These are phyloP conservation scores for Eurytoma adleriae DNA, from an alignment of 2,888 invertebrate genomes.

Conservation along the genomic window DNA sequence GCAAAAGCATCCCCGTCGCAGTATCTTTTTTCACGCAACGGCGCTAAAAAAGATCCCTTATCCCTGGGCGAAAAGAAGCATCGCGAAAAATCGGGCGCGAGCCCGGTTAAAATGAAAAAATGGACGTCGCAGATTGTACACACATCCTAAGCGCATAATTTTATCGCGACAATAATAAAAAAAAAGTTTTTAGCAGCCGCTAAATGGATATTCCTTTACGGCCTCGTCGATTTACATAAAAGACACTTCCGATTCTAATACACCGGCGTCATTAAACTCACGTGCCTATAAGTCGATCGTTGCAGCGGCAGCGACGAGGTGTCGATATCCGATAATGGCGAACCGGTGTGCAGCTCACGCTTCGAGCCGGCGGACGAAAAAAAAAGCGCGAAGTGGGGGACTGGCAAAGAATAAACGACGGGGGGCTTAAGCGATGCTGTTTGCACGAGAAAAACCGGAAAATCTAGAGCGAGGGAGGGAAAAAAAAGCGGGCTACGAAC, in stretches of 20 bases:
- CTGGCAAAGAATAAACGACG: conserved; percentile 41
- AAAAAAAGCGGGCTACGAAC: not conserved
- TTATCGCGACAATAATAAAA: not conserved
- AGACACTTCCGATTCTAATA: conserved; percentile 36
- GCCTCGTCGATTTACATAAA: conserved; percentile 41
- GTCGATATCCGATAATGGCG: conserved; percentile 55
- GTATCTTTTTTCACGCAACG: not conserved
- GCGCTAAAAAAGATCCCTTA: not conserved
- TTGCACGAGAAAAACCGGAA: conserved; percentile 45
- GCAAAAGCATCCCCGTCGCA: not conserved
- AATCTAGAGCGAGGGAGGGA: conserved; percentile 28
- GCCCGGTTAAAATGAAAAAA: too few relatives aligned
- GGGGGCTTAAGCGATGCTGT: conserved; percentile 49
- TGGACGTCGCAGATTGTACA: too few relatives aligned
- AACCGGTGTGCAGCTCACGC: conserved; percentile 17
- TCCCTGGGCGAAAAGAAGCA: too few relatives aligned
- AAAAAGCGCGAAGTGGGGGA: conserved; percentile 10
- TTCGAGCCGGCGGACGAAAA: conserved; percentile 6
- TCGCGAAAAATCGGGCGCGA: too few relatives aligned
- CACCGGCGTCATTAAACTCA: conserved; percentile 35
- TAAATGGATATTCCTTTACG: conserved; percentile 40
- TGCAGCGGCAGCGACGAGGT: conserved; percentile 22
- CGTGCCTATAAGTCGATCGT: conserved; percentile 38
- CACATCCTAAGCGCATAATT: too few relatives aligned
- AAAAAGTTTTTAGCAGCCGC: conserved; percentile 31